Conservation (phyloP, 2,113 vertebrate genomes). For the Piprites chloris region DNA sequence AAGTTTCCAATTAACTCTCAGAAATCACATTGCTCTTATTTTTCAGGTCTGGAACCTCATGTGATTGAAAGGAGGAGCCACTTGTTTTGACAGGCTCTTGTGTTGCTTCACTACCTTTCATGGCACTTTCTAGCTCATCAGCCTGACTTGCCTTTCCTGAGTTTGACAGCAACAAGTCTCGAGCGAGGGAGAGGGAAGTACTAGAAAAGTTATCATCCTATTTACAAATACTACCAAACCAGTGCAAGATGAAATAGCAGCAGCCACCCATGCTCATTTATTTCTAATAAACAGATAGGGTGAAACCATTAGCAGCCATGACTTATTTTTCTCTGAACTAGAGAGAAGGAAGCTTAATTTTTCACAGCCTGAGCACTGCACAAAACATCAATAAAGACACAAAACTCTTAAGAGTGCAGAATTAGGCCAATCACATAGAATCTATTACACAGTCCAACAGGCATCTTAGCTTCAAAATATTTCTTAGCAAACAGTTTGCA, state of each 20-base stretch:
- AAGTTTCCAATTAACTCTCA: not conserved
- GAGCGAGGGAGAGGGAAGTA: not conserved
- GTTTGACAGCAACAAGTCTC: slow-evolving; percentile 41
- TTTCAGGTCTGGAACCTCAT: not conserved
- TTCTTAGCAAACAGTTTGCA: not conserved
- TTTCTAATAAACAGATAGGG: not conserved
- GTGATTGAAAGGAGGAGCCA: slow-evolving; percentile 41
- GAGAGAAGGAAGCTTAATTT: not conserved
- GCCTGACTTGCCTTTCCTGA: not conserved
- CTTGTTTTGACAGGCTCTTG: slow-evolving; percentile 26
- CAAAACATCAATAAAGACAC: not conserved
- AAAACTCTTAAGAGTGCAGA: not conserved
- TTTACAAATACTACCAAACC: not conserved
- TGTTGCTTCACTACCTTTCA: slow-evolving; percentile 49
- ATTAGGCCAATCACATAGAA: not conserved
- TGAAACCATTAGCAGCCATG: not conserved
- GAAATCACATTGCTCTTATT: not conserved
- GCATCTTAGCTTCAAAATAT: not conserved
- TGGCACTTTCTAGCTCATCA: slow-evolving; percentile 17
- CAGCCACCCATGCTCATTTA: not conserved
- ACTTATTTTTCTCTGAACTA: not conserved
- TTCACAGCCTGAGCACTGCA: not conserved
- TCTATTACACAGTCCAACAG: not conserved
- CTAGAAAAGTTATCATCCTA: not conserved
- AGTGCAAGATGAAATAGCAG: not conserved